These are phyloP conservation scores for Mesaphorura yosii DNA, from an alignment of 1,140 invertebrate genomes.

Conservation along the genomic window DNA sequence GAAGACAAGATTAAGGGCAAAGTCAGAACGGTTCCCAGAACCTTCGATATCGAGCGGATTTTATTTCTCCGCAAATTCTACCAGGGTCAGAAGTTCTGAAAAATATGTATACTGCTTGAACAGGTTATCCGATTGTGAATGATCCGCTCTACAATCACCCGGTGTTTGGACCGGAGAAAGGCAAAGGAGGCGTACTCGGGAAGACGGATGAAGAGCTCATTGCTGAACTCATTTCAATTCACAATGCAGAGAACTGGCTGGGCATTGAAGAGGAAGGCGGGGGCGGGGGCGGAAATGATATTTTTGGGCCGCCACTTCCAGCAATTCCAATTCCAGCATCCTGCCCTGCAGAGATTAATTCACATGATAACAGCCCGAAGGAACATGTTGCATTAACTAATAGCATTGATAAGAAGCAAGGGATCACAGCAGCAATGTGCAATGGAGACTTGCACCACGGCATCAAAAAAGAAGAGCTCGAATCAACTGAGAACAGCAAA, in stretches of 20 bases:
- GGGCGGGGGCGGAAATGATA: constrained; percentile 20
- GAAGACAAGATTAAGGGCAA: too few species aligned
- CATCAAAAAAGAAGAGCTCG: not conserved
- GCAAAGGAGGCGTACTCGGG: constrained; percentile 80
- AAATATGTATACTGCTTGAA: too few species aligned
- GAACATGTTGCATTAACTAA: not conserved
- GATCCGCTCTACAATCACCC: constrained; percentile 90
- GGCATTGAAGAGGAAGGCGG: constrained; percentile 66
- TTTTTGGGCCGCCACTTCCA: constrained; percentile 25
- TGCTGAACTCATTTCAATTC: constrained; percentile 73
- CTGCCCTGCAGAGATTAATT: not conserved
- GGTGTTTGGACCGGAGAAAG: constrained; percentile 80
- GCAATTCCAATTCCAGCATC: not conserved
- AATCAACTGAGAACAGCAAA: not conserved
- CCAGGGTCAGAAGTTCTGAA: too few species aligned
- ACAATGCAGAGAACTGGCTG: constrained; percentile 86
- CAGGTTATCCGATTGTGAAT: constrained; percentile 90
- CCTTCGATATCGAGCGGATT: too few species aligned
- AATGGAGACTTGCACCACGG: not conserved
- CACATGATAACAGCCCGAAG: constrained; percentile 1
- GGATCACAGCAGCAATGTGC: not conserved
- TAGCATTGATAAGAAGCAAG: not conserved
- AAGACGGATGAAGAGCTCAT: constrained; percentile 85
- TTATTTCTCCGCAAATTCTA: too few species aligned
- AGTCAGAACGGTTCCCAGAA: too few species aligned